Percentiles rank a stretch among this genome's conserved stretches.
These are phyloP conservation scores for Lagopus leucura DNA, from an alignment of 2,113 vertebrate species.

Conservation along the genomic window DNA sequence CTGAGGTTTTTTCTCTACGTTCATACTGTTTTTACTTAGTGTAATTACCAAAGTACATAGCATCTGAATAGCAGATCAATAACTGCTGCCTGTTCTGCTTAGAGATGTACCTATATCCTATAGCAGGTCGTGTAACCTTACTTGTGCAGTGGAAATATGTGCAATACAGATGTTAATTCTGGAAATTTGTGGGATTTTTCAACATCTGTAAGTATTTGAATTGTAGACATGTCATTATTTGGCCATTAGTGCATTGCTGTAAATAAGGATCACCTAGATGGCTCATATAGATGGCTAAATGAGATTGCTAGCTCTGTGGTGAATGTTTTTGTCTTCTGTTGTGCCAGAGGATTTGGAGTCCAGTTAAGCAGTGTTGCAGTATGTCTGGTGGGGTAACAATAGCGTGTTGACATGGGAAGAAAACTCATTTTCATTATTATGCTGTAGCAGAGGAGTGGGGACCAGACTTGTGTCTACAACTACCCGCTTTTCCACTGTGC, in stretches of 20 bases:
- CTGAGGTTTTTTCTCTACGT: not conserved
- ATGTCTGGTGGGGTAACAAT: not conserved
- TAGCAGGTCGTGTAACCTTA: not conserved
- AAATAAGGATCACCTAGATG: not conserved
- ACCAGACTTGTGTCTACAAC: accelerated
- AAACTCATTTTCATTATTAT: not conserved
- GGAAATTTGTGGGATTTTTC: not conserved
- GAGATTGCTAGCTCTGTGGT: not conserved
- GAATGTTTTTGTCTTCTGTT: not conserved
- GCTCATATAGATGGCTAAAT: not conserved
- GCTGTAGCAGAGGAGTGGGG: not conserved
- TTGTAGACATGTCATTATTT: not conserved
- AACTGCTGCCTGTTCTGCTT: not conserved
- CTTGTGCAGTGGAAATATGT: not conserved
- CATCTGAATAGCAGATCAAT: not conserved
- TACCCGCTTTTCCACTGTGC: not conserved
- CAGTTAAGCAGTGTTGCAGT: not conserved
- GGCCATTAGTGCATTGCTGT: not conserved
- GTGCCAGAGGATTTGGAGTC: not conserved
- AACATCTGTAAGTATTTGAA: not conserved
- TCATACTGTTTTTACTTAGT: not conserved
- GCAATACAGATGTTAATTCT: not conserved
- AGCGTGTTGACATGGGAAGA: not conserved
- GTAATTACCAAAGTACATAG: not conserved
- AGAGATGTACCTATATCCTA: not conserved